Evolutionary conservation across 2,888 invertebrate genomes (phyloP).

Genomic region (Epistrophella euchroma): DNA sequence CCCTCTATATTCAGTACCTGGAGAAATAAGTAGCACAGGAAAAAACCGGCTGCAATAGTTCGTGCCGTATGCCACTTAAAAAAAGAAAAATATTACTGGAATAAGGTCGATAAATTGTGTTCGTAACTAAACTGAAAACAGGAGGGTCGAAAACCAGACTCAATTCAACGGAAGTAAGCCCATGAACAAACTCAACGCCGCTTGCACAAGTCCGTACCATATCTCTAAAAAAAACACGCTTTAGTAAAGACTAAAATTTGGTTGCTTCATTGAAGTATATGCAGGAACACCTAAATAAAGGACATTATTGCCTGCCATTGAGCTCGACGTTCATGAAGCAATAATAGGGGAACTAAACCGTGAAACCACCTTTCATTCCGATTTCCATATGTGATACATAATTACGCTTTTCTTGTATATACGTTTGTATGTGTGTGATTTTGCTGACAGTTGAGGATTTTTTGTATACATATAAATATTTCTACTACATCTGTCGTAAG

Average conservation of each 20-base stretch:
- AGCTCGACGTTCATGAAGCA: constrained; percentile 22
- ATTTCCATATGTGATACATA: constrained; percentile 39
- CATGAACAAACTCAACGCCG: constrained; percentile 40
- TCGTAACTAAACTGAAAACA: constrained; percentile 50
- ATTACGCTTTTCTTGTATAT: constrained; percentile 29
- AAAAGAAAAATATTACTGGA: constrained; percentile 3
- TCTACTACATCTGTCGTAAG: constrained; percentile 48
- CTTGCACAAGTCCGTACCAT: background rate
- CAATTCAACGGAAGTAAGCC: constrained; percentile 62
- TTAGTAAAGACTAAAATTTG: constrained; percentile 31
- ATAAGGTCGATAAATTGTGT: constrained; percentile 33
- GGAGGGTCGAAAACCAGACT: constrained; percentile 52
- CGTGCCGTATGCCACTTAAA: constrained; percentile 49
- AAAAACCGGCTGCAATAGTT: constrained; percentile 48
- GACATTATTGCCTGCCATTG: constrained; percentile 52
- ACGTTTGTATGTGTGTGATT: constrained; percentile 20
- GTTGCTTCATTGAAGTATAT: constrained; percentile 16
- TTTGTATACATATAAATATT: constrained; percentile 13
- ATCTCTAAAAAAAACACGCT: constrained; percentile 4
- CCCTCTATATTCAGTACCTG: constrained; percentile 33
- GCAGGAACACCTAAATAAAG: constrained; percentile 42
- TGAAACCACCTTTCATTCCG: constrained; percentile 65
- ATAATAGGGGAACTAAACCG: constrained; percentile 58
- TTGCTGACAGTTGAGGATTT: constrained; percentile 36
- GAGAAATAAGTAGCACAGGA: constrained; percentile 28